Percentiles rank a stretch among this genome's conserved stretches.
Conservation (phyloP, 2,888 invertebrate genomes). For the Apotomis turbidana region DNA sequence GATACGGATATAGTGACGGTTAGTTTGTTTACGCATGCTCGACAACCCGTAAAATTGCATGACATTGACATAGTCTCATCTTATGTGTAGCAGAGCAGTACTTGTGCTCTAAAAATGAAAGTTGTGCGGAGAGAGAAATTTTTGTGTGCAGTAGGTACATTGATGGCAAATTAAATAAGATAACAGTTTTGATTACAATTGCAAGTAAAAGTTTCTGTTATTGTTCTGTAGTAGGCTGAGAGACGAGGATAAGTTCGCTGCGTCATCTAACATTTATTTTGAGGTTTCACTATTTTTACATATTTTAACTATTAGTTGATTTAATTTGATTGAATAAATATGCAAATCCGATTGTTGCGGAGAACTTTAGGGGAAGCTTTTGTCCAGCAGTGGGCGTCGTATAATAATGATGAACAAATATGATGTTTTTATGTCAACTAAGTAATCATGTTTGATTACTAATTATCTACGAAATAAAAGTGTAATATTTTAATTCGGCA, state of each 20-base stretch:
- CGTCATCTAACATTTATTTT: not conserved
- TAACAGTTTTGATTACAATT: slow-evolving; percentile 4
- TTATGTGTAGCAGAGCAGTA: not conserved
- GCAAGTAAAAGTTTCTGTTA: not conserved
- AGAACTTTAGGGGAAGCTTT: too few relatives aligned
- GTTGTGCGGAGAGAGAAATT: slow-evolving; percentile 22
- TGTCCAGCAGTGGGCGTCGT: too few relatives aligned
- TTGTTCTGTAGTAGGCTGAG: not conserved
- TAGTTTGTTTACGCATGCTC: not conserved
- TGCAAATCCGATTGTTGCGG: too few relatives aligned
- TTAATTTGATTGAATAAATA: too few relatives aligned
- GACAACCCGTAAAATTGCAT: slow-evolving; percentile 4
- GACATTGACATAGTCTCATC: slow-evolving; percentile 12
- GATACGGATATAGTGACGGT: too few relatives aligned
- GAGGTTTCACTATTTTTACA: too few relatives aligned
- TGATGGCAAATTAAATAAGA: slow-evolving; percentile 10
- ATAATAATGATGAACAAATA: too few relatives aligned
- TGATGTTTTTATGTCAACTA: too few relatives aligned
- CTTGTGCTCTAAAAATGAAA: slow-evolving; percentile 9
- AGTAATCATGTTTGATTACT: too few relatives aligned
- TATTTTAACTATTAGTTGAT: too few relatives aligned
- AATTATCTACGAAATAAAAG: too few relatives aligned
- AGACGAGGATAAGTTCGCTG: not conserved
- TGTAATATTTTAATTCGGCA: too few relatives aligned
- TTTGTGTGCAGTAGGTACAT: not conserved